Evolutionary conservation across 2,888 invertebrate species (phyloP), one percentile per base, ranked within the genome.

Genomic region (Ophion ellenae): DNA sequence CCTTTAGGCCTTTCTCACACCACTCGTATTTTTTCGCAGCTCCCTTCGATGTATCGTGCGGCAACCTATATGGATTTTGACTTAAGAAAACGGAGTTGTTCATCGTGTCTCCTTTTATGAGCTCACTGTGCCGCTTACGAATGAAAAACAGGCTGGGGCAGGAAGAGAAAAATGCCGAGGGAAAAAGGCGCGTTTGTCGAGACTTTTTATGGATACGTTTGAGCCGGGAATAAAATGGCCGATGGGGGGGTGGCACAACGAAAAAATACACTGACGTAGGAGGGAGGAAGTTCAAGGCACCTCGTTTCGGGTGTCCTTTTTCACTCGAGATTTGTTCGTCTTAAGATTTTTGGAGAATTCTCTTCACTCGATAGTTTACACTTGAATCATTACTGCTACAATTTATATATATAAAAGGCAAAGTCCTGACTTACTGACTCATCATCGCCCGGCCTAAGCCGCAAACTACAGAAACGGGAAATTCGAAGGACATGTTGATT

Each of bases 61-160:
- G 24, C 36, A 6, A 69, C 10, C 40, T 69, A 40, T 28, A 69
- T 78, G 64, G 69, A 78, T 78, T 78, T 69, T 59, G 63, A 59
- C 40, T 53, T 32, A 69, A 45, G 45, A 69, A 69, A 57, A 36
- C 69, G 11, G n/a, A 69, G 69, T 20, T 69, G 77, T 78, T 78
- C 69, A 59, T 78, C 77, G 64, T 69, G 24, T 24, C 24, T 11
- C n/a, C 59, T 14, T 69, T 69, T 78, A 78, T 69, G 40, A 69
- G 69, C 36, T 57, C 53, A 11, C 20, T 24, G 20, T 57, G 36
- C 53, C 40, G 10, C 2, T 66, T 6, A n/a, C 28, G n/a, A 47
- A 28, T 9, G 2, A 4, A 57, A 57, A 57, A 57, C 61, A 6
- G 7, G 53, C 71, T 53, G n/a, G 57, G 53, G 11, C 47, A 70